These are phyloP conservation scores for Bombus haemorrhoidalis DNA, from an alignment of 1,140 invertebrate species.

Conservation along the genomic window DNA sequence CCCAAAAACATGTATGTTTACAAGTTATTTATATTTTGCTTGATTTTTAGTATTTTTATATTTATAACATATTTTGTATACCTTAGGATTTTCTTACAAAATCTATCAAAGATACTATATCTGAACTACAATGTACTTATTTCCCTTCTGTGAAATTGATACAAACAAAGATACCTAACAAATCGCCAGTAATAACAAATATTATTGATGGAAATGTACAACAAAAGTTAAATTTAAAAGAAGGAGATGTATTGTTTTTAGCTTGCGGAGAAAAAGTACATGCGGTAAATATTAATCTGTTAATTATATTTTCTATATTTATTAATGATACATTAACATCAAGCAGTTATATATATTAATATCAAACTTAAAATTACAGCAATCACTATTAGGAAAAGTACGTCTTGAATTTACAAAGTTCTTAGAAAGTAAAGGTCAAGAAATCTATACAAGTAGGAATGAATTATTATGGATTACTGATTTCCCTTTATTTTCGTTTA, in stretches of 20 bases:
- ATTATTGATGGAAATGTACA: slow-evolving; percentile 68
- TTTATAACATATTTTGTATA: slow-evolving; percentile 10
- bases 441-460: slow-evolving; percentile 76
- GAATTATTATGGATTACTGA: slow-evolving; percentile 96
- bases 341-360: slow-evolving; percentile 33
- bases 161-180: slow-evolving; percentile 71
- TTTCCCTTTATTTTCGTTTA: slow-evolving; percentile 94
- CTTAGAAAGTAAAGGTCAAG: slow-evolving; percentile 83
- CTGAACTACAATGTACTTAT: slow-evolving; percentile 70
- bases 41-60: slow-evolving; percentile 66
- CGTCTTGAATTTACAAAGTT: slow-evolving; percentile 85
- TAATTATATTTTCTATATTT: slow-evolving; percentile 11
- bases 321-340: background rate
- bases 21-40: background rate
- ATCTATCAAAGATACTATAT: slow-evolving; percentile 76
- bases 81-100: slow-evolving; percentile 77
- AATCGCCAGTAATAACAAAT: slow-evolving; percentile 72
- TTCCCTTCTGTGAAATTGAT: slow-evolving; percentile 64
- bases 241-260: slow-evolving; percentile 81
- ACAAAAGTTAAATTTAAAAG: slow-evolving; percentile 75
- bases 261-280: slow-evolving; percentile 79
- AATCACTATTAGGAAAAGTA: slow-evolving; percentile 88
- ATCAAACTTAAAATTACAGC: slow-evolving; percentile 78
- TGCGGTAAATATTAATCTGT: slow-evolving; percentile 75
- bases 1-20: slow-evolving; percentile 81